These are phyloP conservation scores for Antechinus stuartii DNA, from an alignment of 2,113 vertebrate genomes.

Conservation along the genomic window DNA sequence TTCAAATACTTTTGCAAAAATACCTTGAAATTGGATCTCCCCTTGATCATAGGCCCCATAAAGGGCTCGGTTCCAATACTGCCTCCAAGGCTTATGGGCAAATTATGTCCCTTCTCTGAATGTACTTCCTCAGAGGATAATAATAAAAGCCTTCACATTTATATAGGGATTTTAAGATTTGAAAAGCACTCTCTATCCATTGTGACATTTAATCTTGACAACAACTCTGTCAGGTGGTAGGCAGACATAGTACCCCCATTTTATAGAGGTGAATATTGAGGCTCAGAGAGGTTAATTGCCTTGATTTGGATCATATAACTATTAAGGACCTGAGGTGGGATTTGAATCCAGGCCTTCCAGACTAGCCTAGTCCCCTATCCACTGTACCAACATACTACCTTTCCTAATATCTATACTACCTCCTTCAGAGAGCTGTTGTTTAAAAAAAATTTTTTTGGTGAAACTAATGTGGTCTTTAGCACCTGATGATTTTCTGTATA, in stretches of 20 bases:
- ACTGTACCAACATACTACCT: background rate
- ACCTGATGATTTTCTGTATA: background rate
- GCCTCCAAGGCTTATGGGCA: background rate
- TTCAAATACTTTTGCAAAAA: conserved; percentile 46
- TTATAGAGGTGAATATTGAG: background rate
- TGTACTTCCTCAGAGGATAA: background rate
- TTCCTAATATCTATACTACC: background rate
- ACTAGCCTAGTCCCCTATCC: background rate
- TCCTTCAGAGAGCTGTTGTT: background rate
- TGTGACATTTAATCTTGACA: background rate
- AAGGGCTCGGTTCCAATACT: background rate
- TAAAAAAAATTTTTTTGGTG: background rate
- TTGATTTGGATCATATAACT: background rate
- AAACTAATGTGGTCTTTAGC: background rate
- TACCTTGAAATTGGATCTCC: conserved; percentile 37
- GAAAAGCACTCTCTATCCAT: background rate
- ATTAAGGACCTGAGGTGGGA: background rate
- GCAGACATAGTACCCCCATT: background rate
- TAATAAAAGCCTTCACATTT: background rate
- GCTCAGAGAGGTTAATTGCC: background rate
- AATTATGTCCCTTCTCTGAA: background rate
- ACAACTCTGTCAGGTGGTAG: background rate
- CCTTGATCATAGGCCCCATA: too few relatives aligned
- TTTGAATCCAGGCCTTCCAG: background rate
- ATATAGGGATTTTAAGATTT: background rate